Evolutionary conservation across 2,888 invertebrate species (phyloP).

Genomic region (Zootermopsis nevadensis): DNA sequence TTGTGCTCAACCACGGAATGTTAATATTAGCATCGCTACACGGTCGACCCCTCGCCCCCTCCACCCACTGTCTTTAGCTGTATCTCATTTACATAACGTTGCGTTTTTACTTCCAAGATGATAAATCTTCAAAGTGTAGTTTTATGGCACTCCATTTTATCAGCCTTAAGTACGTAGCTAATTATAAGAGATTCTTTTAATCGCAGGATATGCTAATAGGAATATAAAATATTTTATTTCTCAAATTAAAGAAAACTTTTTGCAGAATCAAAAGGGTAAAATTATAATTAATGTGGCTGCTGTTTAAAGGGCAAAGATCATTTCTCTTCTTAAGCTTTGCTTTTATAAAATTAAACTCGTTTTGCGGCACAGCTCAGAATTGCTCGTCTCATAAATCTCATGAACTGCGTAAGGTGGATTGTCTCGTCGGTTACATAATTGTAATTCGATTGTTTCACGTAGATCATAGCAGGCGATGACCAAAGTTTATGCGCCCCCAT

Average conservation of each 20-base stretch:
- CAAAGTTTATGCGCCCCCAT: too few relatives aligned
- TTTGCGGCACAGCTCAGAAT: too few relatives aligned
- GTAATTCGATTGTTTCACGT: too few relatives aligned
- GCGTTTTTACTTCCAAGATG: not conserved
- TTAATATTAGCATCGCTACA: not conserved
- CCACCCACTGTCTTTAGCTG: not conserved
- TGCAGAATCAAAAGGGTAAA: not conserved
- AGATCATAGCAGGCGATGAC: too few relatives aligned
- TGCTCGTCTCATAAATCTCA: too few relatives aligned
- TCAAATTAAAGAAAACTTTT: not conserved
- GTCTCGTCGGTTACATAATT: too few relatives aligned
- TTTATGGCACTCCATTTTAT: constrained; percentile 10
- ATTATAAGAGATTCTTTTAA: constrained; percentile 11
- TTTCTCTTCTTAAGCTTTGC: not conserved
- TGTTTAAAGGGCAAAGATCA: not conserved
- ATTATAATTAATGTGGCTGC: constrained; percentile 8
- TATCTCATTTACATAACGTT: constrained; percentile 16
- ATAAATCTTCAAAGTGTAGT: constrained; percentile 3
- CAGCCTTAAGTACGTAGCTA: constrained; percentile 18
- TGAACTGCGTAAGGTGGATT: too few relatives aligned
- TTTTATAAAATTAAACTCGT: too few relatives aligned
- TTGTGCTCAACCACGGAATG: not conserved
- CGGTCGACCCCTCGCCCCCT: not conserved
- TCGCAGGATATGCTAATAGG: constrained; percentile 7
- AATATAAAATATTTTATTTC: not conserved